A percentile compares a stretch with the other conserved stretches of the same genome.
Conservation (phyloP, 2,113 vertebrate species). For the Saccopteryx leptura region DNA sequence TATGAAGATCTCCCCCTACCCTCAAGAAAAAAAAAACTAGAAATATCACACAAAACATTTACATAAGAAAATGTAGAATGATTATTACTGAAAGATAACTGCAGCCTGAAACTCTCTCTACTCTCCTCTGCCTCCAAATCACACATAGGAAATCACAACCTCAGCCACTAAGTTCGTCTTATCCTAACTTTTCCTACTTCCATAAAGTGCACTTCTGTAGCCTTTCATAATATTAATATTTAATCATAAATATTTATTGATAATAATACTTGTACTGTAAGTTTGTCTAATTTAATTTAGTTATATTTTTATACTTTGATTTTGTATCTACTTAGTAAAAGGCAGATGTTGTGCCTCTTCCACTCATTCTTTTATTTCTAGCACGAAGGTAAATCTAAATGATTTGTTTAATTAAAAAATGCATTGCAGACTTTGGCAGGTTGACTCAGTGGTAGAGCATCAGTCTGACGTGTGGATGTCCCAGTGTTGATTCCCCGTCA, state of each 20-base stretch:
- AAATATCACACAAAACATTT: neutral
- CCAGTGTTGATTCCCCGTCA: no score
- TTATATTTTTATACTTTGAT: neutral
- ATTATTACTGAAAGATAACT: neutral
- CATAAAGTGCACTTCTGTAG: neutral
- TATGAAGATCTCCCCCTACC: neutral
- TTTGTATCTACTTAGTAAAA: neutral
- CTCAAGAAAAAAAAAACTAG: neutral
- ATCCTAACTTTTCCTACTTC: neutral
- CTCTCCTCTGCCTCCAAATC: neutral
- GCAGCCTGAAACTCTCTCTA: neutral
- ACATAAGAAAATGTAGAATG: neutral
- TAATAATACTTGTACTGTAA: neutral
- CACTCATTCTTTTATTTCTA: neutral
- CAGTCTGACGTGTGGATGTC: no score
- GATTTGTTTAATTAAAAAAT: conserved; percentile 44
- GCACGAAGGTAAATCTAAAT: neutral
- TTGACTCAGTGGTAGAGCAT: no score
- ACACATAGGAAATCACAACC: neutral
- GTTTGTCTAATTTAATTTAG: neutral
- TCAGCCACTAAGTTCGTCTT: neutral
- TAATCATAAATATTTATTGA: neutral
- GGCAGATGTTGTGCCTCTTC: neutral
- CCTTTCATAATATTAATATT: neutral
- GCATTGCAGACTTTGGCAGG: no score